These are phyloP conservation scores for Capreolus pygargus DNA, from an alignment of 2,113 vertebrate genomes.

Conservation along the genomic window DNA sequence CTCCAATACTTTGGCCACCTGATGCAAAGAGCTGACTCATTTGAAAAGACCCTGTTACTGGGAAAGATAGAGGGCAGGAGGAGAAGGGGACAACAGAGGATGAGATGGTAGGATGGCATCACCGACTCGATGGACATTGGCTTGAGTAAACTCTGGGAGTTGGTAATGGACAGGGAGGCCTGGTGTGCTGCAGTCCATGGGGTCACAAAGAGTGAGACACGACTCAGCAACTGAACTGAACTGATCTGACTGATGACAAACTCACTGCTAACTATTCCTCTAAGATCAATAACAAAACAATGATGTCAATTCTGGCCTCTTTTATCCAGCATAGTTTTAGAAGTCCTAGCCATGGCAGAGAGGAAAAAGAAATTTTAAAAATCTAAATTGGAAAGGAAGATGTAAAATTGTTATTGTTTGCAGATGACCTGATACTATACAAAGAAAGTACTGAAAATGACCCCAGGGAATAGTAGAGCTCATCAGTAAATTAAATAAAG, in stretches of 20 bases:
- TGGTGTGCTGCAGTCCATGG: neutral
- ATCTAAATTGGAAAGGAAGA: neutral
- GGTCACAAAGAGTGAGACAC: neutral
- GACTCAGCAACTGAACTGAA: neutral
- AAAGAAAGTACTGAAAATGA: neutral
- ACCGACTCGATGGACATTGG: fast-evolving
- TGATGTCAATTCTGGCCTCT: neutral
- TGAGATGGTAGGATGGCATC: neutral
- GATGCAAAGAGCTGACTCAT: neutral
- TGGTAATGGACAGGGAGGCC: neutral
- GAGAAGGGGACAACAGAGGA: neutral
- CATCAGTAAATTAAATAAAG: neutral
- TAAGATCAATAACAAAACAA: neutral
- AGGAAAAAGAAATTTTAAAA: neutral
- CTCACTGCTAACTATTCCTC: neutral
- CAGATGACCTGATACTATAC: neutral
- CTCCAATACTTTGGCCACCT: neutral
- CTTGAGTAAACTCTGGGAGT: neutral
- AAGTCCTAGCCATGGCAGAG: neutral
- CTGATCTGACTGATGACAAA: neutral
- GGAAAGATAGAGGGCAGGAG: neutral
- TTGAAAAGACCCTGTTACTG: neutral
- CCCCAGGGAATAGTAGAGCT: neutral
- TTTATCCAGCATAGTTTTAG: neutral
- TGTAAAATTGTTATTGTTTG: neutral